Conservation (phyloP, 2,113 vertebrate genomes). For the Eudyptes chrysolophus region DNA sequence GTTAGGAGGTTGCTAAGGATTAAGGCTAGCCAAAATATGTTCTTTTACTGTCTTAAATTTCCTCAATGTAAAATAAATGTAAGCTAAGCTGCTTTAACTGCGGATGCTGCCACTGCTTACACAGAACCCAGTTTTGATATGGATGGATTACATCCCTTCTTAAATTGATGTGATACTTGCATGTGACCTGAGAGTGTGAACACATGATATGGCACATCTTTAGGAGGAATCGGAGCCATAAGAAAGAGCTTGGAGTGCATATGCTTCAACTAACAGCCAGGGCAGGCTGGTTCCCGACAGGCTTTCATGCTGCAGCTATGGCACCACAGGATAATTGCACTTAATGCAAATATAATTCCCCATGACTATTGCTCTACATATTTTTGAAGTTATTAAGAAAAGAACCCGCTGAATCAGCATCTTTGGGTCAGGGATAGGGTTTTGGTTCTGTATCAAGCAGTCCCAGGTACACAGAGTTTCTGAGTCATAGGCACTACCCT, state of each 20-base stretch:
- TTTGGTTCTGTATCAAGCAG: not conserved
- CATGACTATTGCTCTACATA: rapidly evolving
- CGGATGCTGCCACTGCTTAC: not conserved
- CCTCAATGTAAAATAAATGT: constrained; percentile 31
- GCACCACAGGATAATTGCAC: not conserved
- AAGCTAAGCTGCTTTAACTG: not conserved
- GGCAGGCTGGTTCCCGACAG: not conserved
- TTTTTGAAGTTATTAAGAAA: not conserved
- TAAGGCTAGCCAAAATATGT: constrained; percentile 37
- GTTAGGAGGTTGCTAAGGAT: constrained; percentile 76
- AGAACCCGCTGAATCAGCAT: not conserved
- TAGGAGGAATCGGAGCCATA: not conserved
- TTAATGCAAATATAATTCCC: not conserved
- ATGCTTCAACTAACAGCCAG: not conserved
- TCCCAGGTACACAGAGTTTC: not conserved
- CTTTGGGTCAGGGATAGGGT: not conserved
- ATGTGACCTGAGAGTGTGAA: not conserved
- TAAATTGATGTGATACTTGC: not conserved
- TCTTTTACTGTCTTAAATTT: constrained; percentile 67
- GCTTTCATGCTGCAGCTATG: not conserved
- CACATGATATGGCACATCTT: not conserved
- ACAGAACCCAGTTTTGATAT: not conserved
- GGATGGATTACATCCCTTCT: not conserved
- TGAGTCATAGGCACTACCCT: not conserved
- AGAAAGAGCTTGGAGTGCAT: not conserved